These are phyloP conservation scores for Tinea semifulvella DNA, from an alignment of 2,888 invertebrate species.

Conservation along the genomic window DNA sequence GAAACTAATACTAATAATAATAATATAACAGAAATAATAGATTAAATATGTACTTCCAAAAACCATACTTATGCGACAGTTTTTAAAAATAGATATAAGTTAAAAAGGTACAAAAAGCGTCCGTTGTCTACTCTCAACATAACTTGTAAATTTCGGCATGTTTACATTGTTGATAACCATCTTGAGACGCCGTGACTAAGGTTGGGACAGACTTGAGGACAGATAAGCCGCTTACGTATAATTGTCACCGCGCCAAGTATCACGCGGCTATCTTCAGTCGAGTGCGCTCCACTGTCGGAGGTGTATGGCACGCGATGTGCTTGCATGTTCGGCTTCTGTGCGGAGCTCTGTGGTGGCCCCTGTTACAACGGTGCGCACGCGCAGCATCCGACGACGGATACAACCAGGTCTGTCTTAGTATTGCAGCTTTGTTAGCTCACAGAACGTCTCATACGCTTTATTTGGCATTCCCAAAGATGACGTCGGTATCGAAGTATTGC, in stretches of 20 bases:
- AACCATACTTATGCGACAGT: too few species aligned
- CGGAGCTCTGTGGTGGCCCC: slow-evolving; percentile 62
- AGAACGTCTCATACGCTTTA: slow-evolving; percentile 5
- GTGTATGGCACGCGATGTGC: slow-evolving; percentile 64
- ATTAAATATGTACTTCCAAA: too few species aligned
- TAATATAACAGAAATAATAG: too few species aligned
- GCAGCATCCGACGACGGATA: slow-evolving; percentile 51
- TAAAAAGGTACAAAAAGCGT: too few species aligned
- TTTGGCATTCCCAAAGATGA: slow-evolving; percentile 6
- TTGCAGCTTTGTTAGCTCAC: slow-evolving; percentile 9
- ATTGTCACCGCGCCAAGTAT: slow-evolving; percentile 58
- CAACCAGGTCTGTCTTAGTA: slow-evolving; percentile 40
- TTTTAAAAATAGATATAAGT: too few species aligned
- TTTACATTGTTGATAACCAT: slow-evolving; percentile 10
- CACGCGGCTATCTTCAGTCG: slow-evolving; percentile 57
- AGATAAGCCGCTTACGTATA: slow-evolving; percentile 42
- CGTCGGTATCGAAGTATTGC: neutral
- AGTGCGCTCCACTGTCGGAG: slow-evolving; percentile 59
- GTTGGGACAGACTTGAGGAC: slow-evolving; percentile 30
- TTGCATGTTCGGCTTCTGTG: slow-evolving; percentile 61
- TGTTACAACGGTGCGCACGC: slow-evolving; percentile 55
- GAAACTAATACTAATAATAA: too few species aligned
- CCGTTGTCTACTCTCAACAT: too few species aligned
- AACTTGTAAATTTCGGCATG: neutral
- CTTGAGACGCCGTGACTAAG: slow-evolving; percentile 9